Conservation (phyloP, 2,113 vertebrate genomes). For the Centropus unirufus region DNA sequence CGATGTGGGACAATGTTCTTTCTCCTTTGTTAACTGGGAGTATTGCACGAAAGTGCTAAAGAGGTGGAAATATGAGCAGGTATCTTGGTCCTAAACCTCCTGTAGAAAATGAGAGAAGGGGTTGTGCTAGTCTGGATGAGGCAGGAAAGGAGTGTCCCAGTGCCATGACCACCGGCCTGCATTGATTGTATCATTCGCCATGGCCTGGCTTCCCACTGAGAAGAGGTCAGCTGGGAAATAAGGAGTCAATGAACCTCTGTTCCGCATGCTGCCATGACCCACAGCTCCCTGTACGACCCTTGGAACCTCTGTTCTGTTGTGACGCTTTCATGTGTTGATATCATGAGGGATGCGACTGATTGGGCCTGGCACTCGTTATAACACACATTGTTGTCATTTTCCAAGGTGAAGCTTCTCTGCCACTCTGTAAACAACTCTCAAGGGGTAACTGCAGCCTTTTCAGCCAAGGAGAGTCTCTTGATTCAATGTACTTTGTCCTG, state of each 20-base stretch:
- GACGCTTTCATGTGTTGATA: neutral
- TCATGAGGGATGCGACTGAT: neutral
- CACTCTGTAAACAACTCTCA: neutral
- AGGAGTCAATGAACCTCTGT: neutral
- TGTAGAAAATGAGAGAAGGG: neutral
- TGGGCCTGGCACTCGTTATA: neutral
- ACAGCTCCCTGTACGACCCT: neutral
- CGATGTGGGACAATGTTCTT: neutral
- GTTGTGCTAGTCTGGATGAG: neutral
- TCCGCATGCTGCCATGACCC: neutral
- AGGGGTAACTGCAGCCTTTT: neutral
- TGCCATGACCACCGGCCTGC: neutral
- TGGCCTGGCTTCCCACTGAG: neutral
- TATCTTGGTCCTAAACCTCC: neutral
- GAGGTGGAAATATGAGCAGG: neutral
- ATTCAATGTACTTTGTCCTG: conserved; percentile 8
- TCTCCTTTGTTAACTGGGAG: neutral
- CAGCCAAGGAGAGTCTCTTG: neutral
- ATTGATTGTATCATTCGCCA: neutral
- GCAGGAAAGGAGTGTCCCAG: neutral
- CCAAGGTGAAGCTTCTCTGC: conserved; percentile 28
- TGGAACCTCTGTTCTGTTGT: neutral
- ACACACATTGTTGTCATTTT: neutral
- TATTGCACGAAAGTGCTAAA: neutral
- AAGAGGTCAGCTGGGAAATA: neutral